Evolutionary conservation across 2,797 vertebrate genomes (phyloP).

Genomic region (Australoheros facetus): DNA sequence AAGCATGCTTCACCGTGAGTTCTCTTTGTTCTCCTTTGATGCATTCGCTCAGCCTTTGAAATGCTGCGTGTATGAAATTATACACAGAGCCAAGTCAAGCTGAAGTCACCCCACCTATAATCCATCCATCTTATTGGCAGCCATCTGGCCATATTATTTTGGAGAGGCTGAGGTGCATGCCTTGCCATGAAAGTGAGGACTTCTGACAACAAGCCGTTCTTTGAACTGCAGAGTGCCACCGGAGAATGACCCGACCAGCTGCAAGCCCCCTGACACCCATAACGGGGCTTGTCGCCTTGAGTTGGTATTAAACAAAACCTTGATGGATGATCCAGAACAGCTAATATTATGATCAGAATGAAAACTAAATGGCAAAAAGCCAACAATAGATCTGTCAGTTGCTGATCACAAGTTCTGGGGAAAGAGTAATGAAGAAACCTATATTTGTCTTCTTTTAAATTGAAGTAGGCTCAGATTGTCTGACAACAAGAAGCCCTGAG

Average conservation of each 20-base stretch:
- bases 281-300: conserved; percentile 59
- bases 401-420: conserved; percentile 41
- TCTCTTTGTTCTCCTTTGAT: conserved; percentile 64
- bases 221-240: conserved; percentile 67
- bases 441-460: conserved; percentile 24
- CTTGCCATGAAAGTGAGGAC: conserved; percentile 47
- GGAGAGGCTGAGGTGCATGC: conserved; percentile 53
- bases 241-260: conserved; percentile 59
- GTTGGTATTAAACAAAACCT: conserved; percentile 71
- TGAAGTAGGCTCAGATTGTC: conserved; percentile 18
- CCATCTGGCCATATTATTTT: conserved; percentile 80
- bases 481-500: conserved; percentile 22
- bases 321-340: conserved; percentile 80
- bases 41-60: conserved; percentile 64
- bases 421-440: conserved; percentile 41
- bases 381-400: conserved; percentile 51
- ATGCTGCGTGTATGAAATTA: conserved; percentile 71
- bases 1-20: conserved; percentile 42
- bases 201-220: conserved; percentile 67
- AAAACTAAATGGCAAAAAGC: conserved; percentile 62
- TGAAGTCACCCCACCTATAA: conserved; percentile 79
- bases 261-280: conserved; percentile 48
- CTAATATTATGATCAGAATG: conserved; percentile 59
- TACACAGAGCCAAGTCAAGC: conserved; percentile 75
- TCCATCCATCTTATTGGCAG: conserved; percentile 85